Conservation (phyloP, 2,797 vertebrate species). For the Eupleurogrammus muticus region DNA sequence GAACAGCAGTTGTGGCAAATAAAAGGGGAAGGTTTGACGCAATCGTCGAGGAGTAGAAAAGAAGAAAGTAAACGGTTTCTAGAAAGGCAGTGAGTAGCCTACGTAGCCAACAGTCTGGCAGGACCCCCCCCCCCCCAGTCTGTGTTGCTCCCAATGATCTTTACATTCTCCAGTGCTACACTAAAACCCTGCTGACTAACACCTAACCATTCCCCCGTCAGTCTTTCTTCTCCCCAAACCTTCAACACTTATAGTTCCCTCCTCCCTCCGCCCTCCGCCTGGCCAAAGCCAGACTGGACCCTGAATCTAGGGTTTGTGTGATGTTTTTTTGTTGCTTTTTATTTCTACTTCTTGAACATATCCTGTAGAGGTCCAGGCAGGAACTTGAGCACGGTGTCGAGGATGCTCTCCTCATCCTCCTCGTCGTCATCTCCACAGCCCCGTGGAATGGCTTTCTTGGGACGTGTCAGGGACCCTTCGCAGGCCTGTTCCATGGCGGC, state of each 20-base stretch:
- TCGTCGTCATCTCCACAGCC: conserved; percentile 97
- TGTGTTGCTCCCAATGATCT: conserved; percentile 1
- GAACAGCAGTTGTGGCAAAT: conserved; percentile 49
- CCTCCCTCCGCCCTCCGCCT: conserved; percentile 49
- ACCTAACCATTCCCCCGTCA: neutral
- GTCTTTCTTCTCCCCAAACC: conserved; percentile 5
- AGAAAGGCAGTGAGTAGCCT: conserved; percentile 85
- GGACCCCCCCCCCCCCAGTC: conserved; percentile 31
- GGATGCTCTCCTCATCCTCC: conserved; percentile 97
- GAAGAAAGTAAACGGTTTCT: conserved; percentile 58
- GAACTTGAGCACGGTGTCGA: conserved; percentile 99
- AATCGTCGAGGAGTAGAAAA: conserved; percentile 73
- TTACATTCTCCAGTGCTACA: conserved; percentile 24
- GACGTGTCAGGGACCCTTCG: conserved; percentile 95
- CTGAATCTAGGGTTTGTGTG: conserved; percentile 50
- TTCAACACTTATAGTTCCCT: conserved; percentile 8
- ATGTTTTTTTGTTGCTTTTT: conserved; percentile 4
- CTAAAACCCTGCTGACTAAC: conserved; percentile 14
- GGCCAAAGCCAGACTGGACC: conserved; percentile 53
- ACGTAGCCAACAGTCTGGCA: conserved; percentile 77
- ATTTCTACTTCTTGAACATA: conserved; percentile 98
- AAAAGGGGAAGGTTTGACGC: conserved; percentile 46
- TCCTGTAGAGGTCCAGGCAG: conserved; percentile 97
- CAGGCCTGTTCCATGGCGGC: conserved; percentile 97
- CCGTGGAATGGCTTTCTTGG: conserved; percentile 96